A percentile compares a stretch with the other conserved stretches of the same genome.
Evolutionary conservation across 2,888 invertebrate species (phyloP).

Genomic region (Stictocephala bisonia): DNA sequence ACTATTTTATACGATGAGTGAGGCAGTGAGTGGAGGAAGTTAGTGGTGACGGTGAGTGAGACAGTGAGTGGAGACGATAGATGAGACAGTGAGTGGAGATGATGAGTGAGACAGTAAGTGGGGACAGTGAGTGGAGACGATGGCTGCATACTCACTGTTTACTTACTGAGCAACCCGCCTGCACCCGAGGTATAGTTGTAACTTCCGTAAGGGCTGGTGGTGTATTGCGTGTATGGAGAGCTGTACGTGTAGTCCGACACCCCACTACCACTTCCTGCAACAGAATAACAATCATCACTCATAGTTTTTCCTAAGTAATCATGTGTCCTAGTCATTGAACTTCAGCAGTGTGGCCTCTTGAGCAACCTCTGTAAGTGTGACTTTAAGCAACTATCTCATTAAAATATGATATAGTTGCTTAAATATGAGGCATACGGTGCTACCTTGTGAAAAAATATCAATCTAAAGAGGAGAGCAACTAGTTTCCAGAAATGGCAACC

Average conservation of each 20-base stretch:
- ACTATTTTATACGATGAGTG: no score
- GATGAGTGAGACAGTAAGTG: not conserved
- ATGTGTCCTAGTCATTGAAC: constrained; percentile 60
- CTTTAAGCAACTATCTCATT: no score
- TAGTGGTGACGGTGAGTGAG: no score
- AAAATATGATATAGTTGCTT: no score
- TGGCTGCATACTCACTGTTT: constrained; percentile 64
- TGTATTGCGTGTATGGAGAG: constrained; percentile 81
- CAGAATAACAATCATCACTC: constrained; percentile 48
- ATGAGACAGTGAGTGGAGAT: not conserved
- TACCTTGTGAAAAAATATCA: no score
- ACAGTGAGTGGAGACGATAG: not conserved
- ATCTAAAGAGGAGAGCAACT: no score
- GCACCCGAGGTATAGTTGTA: constrained; percentile 67
- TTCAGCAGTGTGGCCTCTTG: no score
- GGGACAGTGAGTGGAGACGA: not conserved
- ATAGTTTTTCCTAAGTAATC: not conserved
- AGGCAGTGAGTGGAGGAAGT: no score
- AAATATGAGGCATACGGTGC: no score
- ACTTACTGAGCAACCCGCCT: constrained; percentile 72
- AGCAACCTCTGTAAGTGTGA: no score
- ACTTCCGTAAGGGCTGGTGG: constrained; percentile 74
- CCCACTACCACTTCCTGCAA: constrained; percentile 71
- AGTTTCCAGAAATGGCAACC: no score
- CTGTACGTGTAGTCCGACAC: constrained; percentile 77